Evolutionary conservation across 2,113 vertebrate species (phyloP).

Genomic region (Cranoglanis bouderius): DNA sequence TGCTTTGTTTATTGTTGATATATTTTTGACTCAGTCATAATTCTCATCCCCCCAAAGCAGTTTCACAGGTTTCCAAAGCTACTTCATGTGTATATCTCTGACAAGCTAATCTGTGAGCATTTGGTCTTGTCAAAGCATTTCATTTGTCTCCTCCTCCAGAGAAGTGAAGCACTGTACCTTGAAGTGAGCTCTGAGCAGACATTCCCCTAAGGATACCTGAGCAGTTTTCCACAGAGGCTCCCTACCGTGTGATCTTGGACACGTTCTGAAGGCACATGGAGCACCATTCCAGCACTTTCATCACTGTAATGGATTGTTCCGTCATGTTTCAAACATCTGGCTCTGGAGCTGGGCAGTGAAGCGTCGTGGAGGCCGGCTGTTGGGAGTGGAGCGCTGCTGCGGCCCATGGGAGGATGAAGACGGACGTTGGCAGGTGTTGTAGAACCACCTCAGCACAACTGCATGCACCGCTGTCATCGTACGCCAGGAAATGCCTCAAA

Average conservation of each 20-base stretch:
- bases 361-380: slow-evolving; percentile 48
- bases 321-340: slow-evolving; percentile 55
- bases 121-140: slow-evolving; percentile 47
- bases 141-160: slow-evolving; percentile 14
- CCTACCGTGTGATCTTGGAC: slow-evolving; percentile 30
- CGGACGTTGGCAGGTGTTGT: slow-evolving; percentile 51
- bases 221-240: slow-evolving; percentile 32
- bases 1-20: not conserved
- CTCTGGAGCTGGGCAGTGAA: slow-evolving; percentile 46
- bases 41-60: not conserved
- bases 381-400: slow-evolving; percentile 20
- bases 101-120: slow-evolving; percentile 32
- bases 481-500: slow-evolving; percentile 49
- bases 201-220: slow-evolving; percentile 45
- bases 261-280: not conserved
- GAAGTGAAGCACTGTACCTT: slow-evolving; percentile 35
- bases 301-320: slow-evolving; percentile 29
- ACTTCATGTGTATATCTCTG: not conserved
- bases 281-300: slow-evolving; percentile 22
- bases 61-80: not conserved
- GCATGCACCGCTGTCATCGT: slow-evolving; percentile 47
- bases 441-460: slow-evolving; percentile 43
- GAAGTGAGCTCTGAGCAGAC: slow-evolving; percentile 29
- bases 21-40: not conserved
- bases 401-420: slow-evolving; percentile 40